phyloP scores from a whole-genome alignment of 1,140 invertebrate genomes.

The Babylonia areolata region DNA sequence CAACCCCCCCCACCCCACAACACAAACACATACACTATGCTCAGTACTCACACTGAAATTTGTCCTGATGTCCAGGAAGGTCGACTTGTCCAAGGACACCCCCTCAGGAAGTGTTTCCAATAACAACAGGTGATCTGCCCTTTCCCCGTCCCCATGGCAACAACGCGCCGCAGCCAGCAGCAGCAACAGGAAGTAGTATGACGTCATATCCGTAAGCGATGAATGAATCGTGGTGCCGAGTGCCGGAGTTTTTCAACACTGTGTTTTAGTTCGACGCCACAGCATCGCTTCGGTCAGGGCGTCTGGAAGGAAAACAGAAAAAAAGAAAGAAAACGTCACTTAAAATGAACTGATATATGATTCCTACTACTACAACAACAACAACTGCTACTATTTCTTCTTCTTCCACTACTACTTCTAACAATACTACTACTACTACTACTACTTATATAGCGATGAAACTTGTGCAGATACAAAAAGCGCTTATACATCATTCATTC shows the following conservation, averaged over 20 bases:
- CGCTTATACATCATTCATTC: no score
- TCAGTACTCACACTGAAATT: constrained; percentile 41
- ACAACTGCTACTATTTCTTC: no score
- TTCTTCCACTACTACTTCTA: no score
- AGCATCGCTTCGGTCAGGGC: neutral
- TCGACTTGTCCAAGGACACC: constrained; percentile 3
- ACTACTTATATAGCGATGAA: no score
- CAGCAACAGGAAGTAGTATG: constrained; percentile 1
- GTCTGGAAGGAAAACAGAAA: neutral
- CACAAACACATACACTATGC: neutral
- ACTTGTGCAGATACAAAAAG: no score
- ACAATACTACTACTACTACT: no score
- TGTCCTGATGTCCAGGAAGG: constrained; percentile 38
- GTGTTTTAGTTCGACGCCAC: no score
- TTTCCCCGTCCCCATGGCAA: constrained; percentile 9
- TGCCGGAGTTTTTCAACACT: no score
- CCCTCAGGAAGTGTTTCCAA: constrained; percentile 43
- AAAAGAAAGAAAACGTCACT: neutral
- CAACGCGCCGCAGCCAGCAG: neutral
- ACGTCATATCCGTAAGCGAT: neutral
- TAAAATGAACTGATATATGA: no score
- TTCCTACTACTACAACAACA: no score
- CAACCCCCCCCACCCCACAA: neutral
- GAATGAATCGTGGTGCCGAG: neutral
- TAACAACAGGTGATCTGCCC: constrained; percentile 39